These are phyloP conservation scores for Mesitornis unicolor DNA, from an alignment of 2,113 vertebrate species.

Conservation along the genomic window DNA sequence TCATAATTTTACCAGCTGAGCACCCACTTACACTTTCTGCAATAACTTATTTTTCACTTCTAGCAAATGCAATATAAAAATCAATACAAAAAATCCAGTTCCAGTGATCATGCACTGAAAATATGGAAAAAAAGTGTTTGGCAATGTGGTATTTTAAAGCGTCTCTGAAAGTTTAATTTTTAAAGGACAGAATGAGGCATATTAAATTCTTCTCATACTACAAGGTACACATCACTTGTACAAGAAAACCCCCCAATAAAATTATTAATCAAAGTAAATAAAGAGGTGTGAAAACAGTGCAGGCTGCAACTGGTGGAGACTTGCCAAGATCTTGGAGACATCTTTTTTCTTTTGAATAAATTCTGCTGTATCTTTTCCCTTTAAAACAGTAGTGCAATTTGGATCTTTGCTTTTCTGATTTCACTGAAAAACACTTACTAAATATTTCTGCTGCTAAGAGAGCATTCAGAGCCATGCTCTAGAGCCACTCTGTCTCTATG, in stretches of 20 bases:
- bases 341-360: background rate
- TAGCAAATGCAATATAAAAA: background rate
- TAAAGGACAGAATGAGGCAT: background rate
- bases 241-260: background rate
- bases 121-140: background rate
- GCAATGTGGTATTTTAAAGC: background rate
- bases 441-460: background rate
- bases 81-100: background rate
- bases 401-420: background rate
- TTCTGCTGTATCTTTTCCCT: background rate
- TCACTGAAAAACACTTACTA: background rate
- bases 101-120: background rate
- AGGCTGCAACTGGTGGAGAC: background rate
- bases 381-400: background rate
- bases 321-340: background rate
- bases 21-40: background rate
- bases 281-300: background rate
- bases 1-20: background rate
- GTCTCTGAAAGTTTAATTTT: slow-evolving; percentile 15
- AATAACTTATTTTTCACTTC: background rate
- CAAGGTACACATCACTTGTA: background rate
- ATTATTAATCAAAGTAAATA: background rate
- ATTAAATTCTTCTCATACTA: background rate
- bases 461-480: background rate
- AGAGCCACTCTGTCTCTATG: background rate